Evolutionary conservation across 2,888 invertebrate species (phyloP).

Genomic region (Drosophila subquinaria): DNA sequence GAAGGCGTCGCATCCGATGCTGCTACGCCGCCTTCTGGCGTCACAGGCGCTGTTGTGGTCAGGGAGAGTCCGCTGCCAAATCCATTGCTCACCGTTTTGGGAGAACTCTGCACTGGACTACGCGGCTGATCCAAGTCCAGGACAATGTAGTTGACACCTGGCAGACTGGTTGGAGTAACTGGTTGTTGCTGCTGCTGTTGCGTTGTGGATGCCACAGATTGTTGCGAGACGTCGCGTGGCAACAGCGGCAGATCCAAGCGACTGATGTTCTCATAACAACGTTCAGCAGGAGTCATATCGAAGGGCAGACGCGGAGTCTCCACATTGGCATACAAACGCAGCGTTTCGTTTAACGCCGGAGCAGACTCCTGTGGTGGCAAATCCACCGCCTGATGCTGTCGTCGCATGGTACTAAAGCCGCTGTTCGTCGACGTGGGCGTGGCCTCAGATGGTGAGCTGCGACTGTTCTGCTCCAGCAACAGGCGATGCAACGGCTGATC

Average conservation of each 20-base stretch:
- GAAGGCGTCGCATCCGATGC: constrained; percentile 6
- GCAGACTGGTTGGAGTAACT: constrained; percentile 66
- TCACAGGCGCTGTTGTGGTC: constrained; percentile 15
- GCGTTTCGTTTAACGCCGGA: constrained; percentile 72
- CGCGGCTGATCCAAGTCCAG: constrained; percentile 84
- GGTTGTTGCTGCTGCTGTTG: constrained; percentile 57
- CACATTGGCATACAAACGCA: constrained; percentile 83
- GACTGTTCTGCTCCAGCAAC: constrained; percentile 66
- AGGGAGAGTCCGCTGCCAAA: constrained; percentile 69
- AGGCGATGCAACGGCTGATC: constrained; percentile 85
- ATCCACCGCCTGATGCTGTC: constrained; percentile 57
- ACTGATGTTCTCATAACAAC: constrained; percentile 83
- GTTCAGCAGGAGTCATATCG: constrained; percentile 61
- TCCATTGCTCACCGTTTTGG: constrained; percentile 47
- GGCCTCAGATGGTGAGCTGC: constrained; percentile 23
- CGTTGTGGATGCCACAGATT: constrained; percentile 40
- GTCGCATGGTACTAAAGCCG: constrained; percentile 50
- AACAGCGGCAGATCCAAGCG: constrained; percentile 76
- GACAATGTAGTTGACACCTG: constrained; percentile 84
- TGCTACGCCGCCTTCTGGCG: constrained; percentile 14
- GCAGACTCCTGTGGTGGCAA: constrained; percentile 84
- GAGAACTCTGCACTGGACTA: constrained; percentile 72
- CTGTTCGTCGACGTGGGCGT: constrained; percentile 41
- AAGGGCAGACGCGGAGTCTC: constrained; percentile 61
- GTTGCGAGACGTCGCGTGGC: constrained; percentile 60